Evolutionary conservation across 1,140 invertebrate species (phyloP).

Genomic region (Ips nitidus): DNA sequence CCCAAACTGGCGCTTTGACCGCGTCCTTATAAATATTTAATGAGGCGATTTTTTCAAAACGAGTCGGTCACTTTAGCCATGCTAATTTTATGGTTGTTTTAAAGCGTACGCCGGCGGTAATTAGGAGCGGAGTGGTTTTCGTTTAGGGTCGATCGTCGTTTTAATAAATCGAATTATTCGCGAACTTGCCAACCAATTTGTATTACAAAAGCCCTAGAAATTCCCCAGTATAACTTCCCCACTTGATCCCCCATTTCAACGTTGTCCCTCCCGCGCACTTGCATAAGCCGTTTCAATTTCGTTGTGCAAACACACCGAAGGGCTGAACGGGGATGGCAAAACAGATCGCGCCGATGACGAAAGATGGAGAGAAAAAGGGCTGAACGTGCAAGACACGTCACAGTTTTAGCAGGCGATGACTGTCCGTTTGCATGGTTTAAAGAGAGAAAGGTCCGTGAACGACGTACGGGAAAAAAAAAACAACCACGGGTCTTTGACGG

Average conservation of each 20-base stretch:
- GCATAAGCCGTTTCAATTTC: conserved; percentile 24
- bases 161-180: conserved; percentile 27
- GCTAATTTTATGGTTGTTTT: conserved; percentile 37
- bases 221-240: too few relatives aligned
- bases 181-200: conserved; percentile 1
- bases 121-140: conserved; percentile 24
- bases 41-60: conserved; percentile 33
- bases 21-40: conserved; percentile 37
- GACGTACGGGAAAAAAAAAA: too few relatives aligned
- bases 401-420: too few relatives aligned
- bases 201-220: too few relatives aligned
- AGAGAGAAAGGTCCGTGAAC: too few relatives aligned
- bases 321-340: background rate
- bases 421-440: too few relatives aligned
- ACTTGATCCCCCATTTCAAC: too few relatives aligned
- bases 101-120: conserved; percentile 29
- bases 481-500: too few relatives aligned
- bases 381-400: background rate
- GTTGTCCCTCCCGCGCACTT: too few relatives aligned
- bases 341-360: background rate
- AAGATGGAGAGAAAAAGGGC: background rate
- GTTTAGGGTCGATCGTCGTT: conserved; percentile 12
- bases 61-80: conserved; percentile 34
- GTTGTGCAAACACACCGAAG: conserved; percentile 24
- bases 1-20: conserved; percentile 28